Evolutionary conservation across 2,888 invertebrate genomes (phyloP).

Genomic region (Epinotia bilunana): DNA sequence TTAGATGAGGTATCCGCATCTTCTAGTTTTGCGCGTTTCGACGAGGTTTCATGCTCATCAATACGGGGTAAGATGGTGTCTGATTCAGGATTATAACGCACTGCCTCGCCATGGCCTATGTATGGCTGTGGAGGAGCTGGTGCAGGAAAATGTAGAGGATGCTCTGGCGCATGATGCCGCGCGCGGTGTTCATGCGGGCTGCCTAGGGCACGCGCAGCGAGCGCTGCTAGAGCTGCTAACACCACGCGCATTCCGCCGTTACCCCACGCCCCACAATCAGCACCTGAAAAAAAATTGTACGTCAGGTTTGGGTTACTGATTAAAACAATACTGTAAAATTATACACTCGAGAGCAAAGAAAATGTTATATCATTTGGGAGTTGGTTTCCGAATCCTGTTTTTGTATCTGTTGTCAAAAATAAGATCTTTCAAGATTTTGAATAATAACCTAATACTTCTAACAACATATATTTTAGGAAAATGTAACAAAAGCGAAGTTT

Average conservation of each 20-base stretch:
- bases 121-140: constrained; percentile 77
- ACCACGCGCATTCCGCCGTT: constrained; percentile 81
- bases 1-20: constrained; percentile 75
- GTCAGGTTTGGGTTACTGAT: not conserved
- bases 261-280: constrained; percentile 73
- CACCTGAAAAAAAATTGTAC: constrained; percentile 65
- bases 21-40: constrained; percentile 69
- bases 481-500: too few species aligned
- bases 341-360: too few species aligned
- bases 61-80: constrained; percentile 80
- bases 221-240: constrained; percentile 79
- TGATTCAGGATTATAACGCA: constrained; percentile 82
- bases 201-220: constrained; percentile 78
- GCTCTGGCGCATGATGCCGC: constrained; percentile 80
- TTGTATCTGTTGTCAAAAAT: too few species aligned
- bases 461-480: too few species aligned
- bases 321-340: not conserved
- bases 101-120: constrained; percentile 83
- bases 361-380: too few species aligned
- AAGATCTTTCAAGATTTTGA: too few species aligned
- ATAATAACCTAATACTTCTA: too few species aligned
- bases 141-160: constrained; percentile 71
- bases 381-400: too few species aligned
- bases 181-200: constrained; percentile 81
- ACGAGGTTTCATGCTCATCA: constrained; percentile 77